Evolutionary conservation across 2,113 vertebrate genomes (phyloP), one percentile per base, ranked within the genome.

Genomic region (Paramisgurnus dabryanus): DNA sequence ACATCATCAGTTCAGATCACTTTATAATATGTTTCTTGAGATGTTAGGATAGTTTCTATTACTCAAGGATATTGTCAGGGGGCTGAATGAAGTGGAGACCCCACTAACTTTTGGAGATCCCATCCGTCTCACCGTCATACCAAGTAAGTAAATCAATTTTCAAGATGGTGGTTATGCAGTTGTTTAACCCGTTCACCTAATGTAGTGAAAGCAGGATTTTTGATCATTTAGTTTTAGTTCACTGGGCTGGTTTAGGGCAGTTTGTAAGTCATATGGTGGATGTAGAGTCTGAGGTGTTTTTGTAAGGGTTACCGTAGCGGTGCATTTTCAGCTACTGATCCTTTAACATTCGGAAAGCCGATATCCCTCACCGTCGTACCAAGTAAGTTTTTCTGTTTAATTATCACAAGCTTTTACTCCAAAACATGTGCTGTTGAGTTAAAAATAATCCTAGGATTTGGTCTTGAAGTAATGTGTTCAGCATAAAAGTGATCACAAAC

Each of bases 131-230:
- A 89, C 64, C 0, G 82, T 92, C 22, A 6, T 0, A 0, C 2
- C 81, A 78, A 13, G 27, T 7, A 84, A 90, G 89, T 91, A 86
- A 86, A 81, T 49, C 6, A n/a, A 50, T 10, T 43, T 41, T 43
- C 7, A 22, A n/a, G 50, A 10, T 45, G 58, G 27, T 22, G 13
- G 53, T 41, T 39, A 50, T 69, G 67, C 60, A 12, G 0, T 18
- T 11, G 34, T 65, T 10, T 0, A 76, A 53, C 8, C 43, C 9
- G 22, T 34, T 12, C 13, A n/a, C 15, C 2, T 50, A 10, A 34
- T 4, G 39, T 7, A 53, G 63, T 76, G 40, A 65, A 65, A 58
- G 41, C 11, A 17, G 53, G 58, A 15, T 12, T 6, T 55, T 77
- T 53, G 34, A 9, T 15, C 10, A 13, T 47, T 41, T 55, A 55